Conservation (phyloP, 1,140 invertebrate species). For the Caenorhabditis latens region DNA sequence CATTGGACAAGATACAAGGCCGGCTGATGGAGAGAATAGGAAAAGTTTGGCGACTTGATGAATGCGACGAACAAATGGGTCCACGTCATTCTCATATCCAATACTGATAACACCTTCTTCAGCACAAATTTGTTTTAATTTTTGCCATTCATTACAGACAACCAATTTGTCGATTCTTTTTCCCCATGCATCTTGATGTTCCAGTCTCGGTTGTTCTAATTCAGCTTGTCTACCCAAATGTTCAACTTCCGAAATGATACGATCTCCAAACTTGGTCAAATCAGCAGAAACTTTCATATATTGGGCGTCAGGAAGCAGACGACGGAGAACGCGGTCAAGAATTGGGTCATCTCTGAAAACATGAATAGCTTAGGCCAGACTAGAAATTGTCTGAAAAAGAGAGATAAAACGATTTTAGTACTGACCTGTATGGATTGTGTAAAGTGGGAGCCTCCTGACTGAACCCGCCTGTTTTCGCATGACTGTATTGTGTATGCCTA, state of each 20-base stretch:
- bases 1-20: constrained; percentile 81
- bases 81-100: constrained; percentile 80
- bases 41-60: constrained; percentile 81
- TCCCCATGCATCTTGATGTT: constrained; percentile 81
- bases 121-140: constrained; percentile 81
- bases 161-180: constrained; percentile 79
- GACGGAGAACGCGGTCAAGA: constrained; percentile 50
- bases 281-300: constrained; percentile 78
- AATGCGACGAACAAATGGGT: constrained; percentile 79
- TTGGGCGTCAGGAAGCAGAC: constrained; percentile 65
- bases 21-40: constrained; percentile 81
- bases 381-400: background rate
- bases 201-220: constrained; percentile 79
- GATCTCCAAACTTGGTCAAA: constrained; percentile 79
- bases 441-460: constrained; percentile 63
- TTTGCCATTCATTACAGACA: constrained; percentile 81
- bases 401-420: background rate
- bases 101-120: constrained; percentile 81
- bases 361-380: background rate
- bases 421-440: constrained; percentile 65
- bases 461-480: constrained; percentile 69
- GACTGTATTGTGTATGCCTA: constrained; percentile 62
- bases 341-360: constrained; percentile 67
- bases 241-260: constrained; percentile 80
- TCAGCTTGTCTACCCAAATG: constrained; percentile 80